Evolutionary conservation across 2,888 invertebrate genomes (phyloP), one percentile per base, ranked within the genome.

Genomic region (Salpingus planirostris): DNA sequence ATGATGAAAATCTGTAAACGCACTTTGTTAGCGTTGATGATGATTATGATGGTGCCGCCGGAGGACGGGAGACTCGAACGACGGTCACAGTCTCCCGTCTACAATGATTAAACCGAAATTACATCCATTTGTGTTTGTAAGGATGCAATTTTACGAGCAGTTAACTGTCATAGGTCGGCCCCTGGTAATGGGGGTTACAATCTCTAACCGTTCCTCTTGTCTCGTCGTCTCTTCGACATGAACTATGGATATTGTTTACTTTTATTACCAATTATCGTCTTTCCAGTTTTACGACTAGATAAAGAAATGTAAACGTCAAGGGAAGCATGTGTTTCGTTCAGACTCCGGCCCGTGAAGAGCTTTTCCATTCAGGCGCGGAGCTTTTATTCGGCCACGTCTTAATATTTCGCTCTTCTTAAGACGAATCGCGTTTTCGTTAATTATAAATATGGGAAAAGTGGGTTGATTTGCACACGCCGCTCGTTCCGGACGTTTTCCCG

Each of bases 151-250:
- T 51, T 49, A 50, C 47, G 50, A 50, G 46, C 46, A 45, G 46
- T 48, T 50, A 47, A 46, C 47, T 46, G 46, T 46, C 49, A 40
- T 41, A 41, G 44, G 41, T 45, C 49, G 48, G 42, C 43, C 47
- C 43, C 43, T 28, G 37, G 29, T 30, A 31, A 43, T 33, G 33
- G 39, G 42, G 40, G 38, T 37, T 42, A 43, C 39, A 43, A 26
- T 27, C 25, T 38, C 33, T 35, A 36, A 36, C 36, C 28, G 31
- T 38, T 29, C 13, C 26, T 18, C n/a, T n/a, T n/a, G n/a, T n/a
- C n/a, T n/a, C n/a, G n/a, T n/a, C n/a, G n/a, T n/a, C n/a, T n/a
- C n/a, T n/a, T n/a, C n/a, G n/a, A 25, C 35, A 36, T 35, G 39
- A 36, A 36, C 36, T 32, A 28, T 28, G 31, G 18, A 36, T 36